These are phyloP conservation scores for Sturnus vulgaris DNA, from an alignment of 2,113 vertebrate genomes.

Conservation along the genomic window DNA sequence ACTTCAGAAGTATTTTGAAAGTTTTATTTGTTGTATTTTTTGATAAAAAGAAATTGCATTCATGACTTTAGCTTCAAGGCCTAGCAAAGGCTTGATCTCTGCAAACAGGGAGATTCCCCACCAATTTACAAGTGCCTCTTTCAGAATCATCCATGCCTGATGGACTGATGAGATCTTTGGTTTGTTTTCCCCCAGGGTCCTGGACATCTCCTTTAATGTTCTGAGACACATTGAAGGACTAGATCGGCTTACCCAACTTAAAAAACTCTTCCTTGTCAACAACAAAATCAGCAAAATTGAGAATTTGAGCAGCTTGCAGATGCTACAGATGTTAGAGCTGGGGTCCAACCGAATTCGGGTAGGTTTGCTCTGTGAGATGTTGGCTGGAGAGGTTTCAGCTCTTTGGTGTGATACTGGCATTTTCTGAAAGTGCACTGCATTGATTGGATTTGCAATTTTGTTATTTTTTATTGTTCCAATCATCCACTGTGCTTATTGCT, in stretches of 20 bases:
- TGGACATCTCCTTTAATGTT: slow-evolving; percentile 96
- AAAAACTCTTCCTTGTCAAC: slow-evolving; percentile 95
- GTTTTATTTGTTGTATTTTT: neutral
- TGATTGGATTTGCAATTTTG: neutral
- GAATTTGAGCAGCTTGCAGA: slow-evolving; percentile 82
- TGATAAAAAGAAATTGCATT: neutral
- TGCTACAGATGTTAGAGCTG: slow-evolving; percentile 92
- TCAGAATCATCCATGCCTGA: neutral
- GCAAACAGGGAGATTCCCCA: neutral
- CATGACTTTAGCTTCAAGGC: neutral
- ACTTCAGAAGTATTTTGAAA: neutral
- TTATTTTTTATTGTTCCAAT: neutral
- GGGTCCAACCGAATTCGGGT: slow-evolving; percentile 98
- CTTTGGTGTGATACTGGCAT: neutral
- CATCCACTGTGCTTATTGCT: neutral
- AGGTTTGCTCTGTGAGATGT: neutral
- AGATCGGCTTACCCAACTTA: slow-evolving; percentile 82
- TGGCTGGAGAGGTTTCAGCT: neutral
- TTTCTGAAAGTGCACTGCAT: neutral
- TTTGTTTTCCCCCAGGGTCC: slow-evolving; percentile 75
- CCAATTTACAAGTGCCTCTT: neutral
- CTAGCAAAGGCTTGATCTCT: neutral
- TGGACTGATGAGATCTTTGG: neutral
- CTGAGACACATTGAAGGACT: slow-evolving; percentile 90
- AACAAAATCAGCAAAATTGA: slow-evolving; percentile 92